Conservation (phyloP, 2,888 invertebrate species). For the Hyles lineata region DNA sequence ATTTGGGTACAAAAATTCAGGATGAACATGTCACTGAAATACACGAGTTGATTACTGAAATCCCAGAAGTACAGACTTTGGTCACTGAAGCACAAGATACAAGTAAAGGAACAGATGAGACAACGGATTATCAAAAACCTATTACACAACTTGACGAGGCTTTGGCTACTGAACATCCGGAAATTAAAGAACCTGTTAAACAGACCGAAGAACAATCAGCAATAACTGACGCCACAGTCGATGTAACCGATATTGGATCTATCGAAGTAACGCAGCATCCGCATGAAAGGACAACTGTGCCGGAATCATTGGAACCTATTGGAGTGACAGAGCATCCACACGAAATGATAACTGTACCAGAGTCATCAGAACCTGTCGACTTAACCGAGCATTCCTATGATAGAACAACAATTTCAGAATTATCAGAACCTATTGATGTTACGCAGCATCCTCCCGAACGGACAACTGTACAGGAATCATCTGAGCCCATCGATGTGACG, state of each 20-base stretch:
- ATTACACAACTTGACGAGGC: slow-evolving; percentile 2
- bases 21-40: slow-evolving; percentile 24
- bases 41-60: slow-evolving; percentile 31
- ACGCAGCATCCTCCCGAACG: no score
- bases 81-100: slow-evolving; percentile 32
- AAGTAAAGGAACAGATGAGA: slow-evolving; percentile 20
- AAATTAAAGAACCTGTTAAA: slow-evolving; percentile 29
- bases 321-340: no score
- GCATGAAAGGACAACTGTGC: slow-evolving; percentile 13
- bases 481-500: no score
- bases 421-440: no score
- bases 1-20: slow-evolving; percentile 20
- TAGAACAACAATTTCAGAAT: no score
- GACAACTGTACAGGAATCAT: no score
- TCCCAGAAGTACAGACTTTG: slow-evolving; percentile 33
- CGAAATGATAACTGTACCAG: no score
- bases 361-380: no score
- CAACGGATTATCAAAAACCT: slow-evolving; percentile 31
- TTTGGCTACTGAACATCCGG: slow-evolving; percentile 10
- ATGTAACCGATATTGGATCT: neutral
- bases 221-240: neutral
- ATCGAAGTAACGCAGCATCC: neutral
- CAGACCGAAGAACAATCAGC: slow-evolving; percentile 17
- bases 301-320: slow-evolving; percentile 12
- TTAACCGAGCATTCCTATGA: no score